Percentiles rank a stretch among this genome's conserved stretches.
Evolutionary conservation across 1,140 invertebrate genomes (phyloP).

Genomic region (Drosophila virilis): DNA sequence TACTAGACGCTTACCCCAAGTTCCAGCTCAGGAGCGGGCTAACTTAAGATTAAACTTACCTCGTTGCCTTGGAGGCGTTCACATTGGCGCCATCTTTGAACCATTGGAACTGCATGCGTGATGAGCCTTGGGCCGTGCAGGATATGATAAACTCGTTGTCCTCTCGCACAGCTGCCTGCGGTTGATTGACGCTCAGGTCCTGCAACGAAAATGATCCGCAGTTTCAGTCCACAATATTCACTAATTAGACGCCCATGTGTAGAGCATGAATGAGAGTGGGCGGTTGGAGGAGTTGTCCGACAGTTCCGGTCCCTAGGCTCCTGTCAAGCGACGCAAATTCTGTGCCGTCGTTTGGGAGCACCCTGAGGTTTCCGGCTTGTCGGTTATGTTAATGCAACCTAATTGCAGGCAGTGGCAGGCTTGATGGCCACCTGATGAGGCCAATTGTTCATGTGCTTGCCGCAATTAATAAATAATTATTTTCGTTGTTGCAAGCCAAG

Average conservation of each 20-base stretch:
- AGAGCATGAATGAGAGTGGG: not conserved
- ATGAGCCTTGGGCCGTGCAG: conserved; percentile 90
- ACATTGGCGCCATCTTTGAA: conserved; percentile 91
- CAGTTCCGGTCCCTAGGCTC: conserved; percentile 16
- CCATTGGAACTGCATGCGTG: conserved; percentile 90
- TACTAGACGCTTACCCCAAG: not conserved
- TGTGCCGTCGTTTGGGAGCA: not conserved
- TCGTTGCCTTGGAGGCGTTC: conserved; percentile 89
- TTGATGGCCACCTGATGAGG: conserved; percentile 55
- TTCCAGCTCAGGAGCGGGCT: not conserved
- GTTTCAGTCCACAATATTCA: conserved; percentile 49
- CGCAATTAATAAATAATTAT: conserved; percentile 81
- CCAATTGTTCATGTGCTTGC: conserved; percentile 66
- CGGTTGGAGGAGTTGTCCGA: not conserved
- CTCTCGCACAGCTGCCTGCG: conserved; percentile 87
- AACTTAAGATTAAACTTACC: conserved; percentile 85
- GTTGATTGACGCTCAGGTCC: conserved; percentile 87
- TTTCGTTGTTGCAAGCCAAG: conserved; percentile 32
- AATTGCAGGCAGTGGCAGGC: conserved; percentile 50
- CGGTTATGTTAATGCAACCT: conserved; percentile 72
- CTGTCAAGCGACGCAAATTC: conserved; percentile 14
- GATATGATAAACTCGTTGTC: conserved; percentile 91
- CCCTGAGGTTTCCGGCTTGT: conserved; percentile 62
- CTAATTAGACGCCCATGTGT: conserved; percentile 58
- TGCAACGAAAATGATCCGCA: conserved; percentile 77